Evolutionary conservation across 2,797 vertebrate genomes (phyloP).

Genomic region (Chelonia mydas): DNA sequence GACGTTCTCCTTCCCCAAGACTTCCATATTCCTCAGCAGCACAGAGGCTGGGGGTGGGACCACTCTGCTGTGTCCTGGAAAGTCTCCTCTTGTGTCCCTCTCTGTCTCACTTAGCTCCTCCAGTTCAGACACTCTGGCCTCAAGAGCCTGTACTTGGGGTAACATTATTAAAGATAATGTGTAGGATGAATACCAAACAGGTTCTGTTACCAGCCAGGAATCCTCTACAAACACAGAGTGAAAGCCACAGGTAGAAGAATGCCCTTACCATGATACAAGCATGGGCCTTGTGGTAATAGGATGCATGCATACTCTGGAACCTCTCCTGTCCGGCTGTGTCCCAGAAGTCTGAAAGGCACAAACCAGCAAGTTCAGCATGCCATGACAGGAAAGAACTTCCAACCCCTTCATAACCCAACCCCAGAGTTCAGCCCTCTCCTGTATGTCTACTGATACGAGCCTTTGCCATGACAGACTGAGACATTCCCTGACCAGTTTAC

Average conservation of each 20-base stretch:
- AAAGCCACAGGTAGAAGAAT: not conserved
- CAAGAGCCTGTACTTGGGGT: not conserved
- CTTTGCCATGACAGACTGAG: not conserved
- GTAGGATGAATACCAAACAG: not conserved
- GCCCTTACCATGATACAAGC: constrained; percentile 95
- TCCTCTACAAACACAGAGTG: not conserved
- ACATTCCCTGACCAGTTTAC: not conserved
- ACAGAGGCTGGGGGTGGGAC: not conserved
- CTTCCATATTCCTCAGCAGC: not conserved
- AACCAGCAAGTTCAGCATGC: not conserved
- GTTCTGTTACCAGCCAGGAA: not conserved
- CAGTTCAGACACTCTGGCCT: not conserved
- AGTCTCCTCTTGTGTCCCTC: not conserved
- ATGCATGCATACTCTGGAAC: constrained; percentile 96
- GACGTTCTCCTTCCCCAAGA: not conserved
- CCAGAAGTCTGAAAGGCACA: constrained; percentile 91
- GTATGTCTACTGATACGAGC: no score
- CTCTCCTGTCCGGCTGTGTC: constrained; percentile 96
- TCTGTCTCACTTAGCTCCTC: not conserved
- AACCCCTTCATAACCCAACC: not conserved
- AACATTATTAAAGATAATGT: not conserved
- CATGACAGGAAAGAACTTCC: not conserved
- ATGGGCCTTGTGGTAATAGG: constrained; percentile 97
- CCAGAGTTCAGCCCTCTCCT: not conserved
- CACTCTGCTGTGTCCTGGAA: not conserved